Evolutionary conservation across 2,888 invertebrate genomes (phyloP).

Genomic region (Crematogaster levior): DNA sequence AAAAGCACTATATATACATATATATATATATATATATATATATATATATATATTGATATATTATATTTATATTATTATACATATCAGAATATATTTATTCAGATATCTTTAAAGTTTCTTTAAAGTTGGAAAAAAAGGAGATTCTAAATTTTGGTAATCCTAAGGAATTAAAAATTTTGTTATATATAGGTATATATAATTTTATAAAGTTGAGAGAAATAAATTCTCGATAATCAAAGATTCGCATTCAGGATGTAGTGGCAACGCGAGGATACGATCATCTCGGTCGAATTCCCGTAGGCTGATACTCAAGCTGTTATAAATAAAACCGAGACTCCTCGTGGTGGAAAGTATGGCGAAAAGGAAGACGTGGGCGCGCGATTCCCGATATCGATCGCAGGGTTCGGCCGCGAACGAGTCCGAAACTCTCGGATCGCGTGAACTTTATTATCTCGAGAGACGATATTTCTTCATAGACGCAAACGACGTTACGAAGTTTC

Average conservation of each 20-base stretch:
- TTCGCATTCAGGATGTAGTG: background rate
- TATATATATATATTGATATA: too few relatives aligned
- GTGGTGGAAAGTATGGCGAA: conserved; percentile 53
- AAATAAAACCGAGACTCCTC: conserved; percentile 62
- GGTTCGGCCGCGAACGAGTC: conserved; percentile 48
- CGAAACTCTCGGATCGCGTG: conserved; percentile 40
- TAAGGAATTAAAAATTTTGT: background rate
- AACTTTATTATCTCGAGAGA: conserved; percentile 23
- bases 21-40: too few relatives aligned
- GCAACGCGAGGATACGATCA: conserved; percentile 1
- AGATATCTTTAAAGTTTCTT: too few relatives aligned
- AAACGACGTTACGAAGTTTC: background rate
- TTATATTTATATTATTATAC: background rate
- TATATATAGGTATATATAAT: background rate
- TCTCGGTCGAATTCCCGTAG: conserved; percentile 21
- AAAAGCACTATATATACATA: too few relatives aligned
- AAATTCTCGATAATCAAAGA: background rate
- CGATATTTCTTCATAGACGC: conserved; percentile 17
- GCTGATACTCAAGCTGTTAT: conserved; percentile 41
- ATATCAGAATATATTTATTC: too few relatives aligned
- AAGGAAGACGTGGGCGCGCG: conserved; percentile 61
- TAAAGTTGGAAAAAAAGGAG: background rate
- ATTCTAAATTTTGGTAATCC: background rate
- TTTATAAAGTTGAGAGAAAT: background rate
- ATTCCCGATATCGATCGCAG: conserved; percentile 61